Conservation (phyloP, 2,888 invertebrate species). For the Byasa hedistus region DNA sequence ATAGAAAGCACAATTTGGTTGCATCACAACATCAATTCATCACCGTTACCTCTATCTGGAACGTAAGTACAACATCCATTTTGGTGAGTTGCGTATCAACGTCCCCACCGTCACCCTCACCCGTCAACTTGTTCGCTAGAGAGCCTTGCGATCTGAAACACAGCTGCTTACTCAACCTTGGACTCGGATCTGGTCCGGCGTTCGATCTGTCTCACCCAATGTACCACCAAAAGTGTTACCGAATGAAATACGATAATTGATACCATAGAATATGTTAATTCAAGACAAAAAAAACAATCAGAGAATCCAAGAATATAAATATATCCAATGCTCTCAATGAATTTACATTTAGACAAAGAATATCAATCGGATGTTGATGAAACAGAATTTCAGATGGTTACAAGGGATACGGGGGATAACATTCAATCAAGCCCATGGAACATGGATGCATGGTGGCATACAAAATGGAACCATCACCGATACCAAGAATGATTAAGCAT, state of each 20-base stretch:
- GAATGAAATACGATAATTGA: slow-evolving; percentile 30
- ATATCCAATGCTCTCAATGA: slow-evolving; percentile 15
- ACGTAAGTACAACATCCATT: slow-evolving; percentile 98
- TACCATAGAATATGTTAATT: slow-evolving; percentile 18
- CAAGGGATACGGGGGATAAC: slow-evolving; percentile 34
- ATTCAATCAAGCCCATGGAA: slow-evolving; percentile 46
- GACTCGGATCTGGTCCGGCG: slow-evolving; percentile 78
- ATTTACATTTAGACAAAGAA: slow-evolving; percentile 24
- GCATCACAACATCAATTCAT: slow-evolving; percentile 16
- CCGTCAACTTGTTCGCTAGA: slow-evolving; percentile 93
- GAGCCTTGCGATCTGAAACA: slow-evolving; percentile 93
- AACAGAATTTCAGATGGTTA: slow-evolving; percentile 32
- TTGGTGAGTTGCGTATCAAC: slow-evolving; percentile 97
- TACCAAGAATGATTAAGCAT: slow-evolving; percentile 80
- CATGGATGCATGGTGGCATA: slow-evolving; percentile 57
- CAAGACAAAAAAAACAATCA: neutral
- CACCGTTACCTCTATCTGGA: slow-evolving; percentile 92
- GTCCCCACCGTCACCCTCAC: slow-evolving; percentile 97
- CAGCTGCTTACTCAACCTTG: slow-evolving; percentile 82
- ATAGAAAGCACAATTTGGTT: too few species aligned
- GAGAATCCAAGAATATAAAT: neutral
- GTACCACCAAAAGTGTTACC: slow-evolving; percentile 45
- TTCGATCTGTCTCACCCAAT: slow-evolving; percentile 65
- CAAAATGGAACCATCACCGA: slow-evolving; percentile 72
- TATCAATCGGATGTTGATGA: slow-evolving; percentile 31